Conservation (phyloP, 2,888 invertebrate species). For the Pandemis corylana region DNA sequence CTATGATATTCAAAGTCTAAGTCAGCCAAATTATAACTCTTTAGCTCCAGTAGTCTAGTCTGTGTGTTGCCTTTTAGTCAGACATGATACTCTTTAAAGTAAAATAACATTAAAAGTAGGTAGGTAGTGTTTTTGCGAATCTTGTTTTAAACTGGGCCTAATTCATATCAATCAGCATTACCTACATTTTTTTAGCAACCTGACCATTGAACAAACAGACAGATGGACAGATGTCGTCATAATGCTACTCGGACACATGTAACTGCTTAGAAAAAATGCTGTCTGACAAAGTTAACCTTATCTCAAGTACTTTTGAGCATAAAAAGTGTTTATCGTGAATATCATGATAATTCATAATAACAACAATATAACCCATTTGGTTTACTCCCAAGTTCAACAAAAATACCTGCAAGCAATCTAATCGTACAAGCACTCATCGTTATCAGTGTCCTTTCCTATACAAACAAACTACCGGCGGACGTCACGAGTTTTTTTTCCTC, state of each 20-base stretch:
- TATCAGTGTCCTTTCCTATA: slow-evolving; percentile 25
- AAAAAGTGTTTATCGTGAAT: not conserved
- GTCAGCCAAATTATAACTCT: no score
- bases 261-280: not conserved
- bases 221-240: not conserved
- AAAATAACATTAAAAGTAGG: no score
- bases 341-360: slow-evolving; percentile 4
- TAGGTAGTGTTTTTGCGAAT: no score
- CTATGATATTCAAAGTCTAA: no score
- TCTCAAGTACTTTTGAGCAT: not conserved
- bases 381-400: slow-evolving; percentile 2
- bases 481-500: slow-evolving; percentile 11
- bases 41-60: no score
- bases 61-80: no score
- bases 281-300: not conserved
- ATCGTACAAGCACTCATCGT: slow-evolving; percentile 29
- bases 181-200: not conserved
- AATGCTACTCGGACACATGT: slow-evolving; percentile 1
- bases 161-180: no score
- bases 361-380: not conserved
- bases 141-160: no score
- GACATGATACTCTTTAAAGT: no score
- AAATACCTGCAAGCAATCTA: slow-evolving; percentile 13
- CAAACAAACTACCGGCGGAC: slow-evolving; percentile 11
- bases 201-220: not conserved